Percentiles rank a stretch among this genome's conserved stretches.
These are phyloP conservation scores for Zophobas atratus DNA, from an alignment of 1,140 invertebrate species.

Conservation along the genomic window DNA sequence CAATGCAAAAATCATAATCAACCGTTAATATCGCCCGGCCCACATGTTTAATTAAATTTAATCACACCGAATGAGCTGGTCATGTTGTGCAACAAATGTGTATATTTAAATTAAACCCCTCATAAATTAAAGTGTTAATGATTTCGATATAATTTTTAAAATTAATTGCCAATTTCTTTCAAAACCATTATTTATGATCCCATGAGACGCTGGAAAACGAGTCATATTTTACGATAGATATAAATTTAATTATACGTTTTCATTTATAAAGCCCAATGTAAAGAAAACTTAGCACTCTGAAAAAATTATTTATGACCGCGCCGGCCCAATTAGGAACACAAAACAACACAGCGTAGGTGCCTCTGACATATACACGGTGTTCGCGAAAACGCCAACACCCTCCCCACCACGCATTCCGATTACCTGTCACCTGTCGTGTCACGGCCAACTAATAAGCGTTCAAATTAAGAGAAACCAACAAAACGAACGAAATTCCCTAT, in stretches of 20 bases:
- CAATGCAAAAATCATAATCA: slow-evolving; percentile 12
- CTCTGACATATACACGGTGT: slow-evolving; percentile 5
- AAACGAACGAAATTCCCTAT: slow-evolving; percentile 50
- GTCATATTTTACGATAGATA: slow-evolving; percentile 11
- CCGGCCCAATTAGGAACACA: not conserved
- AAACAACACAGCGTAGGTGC: not conserved
- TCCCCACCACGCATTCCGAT: no score
- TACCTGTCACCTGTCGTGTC: not conserved
- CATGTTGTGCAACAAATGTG: slow-evolving; percentile 5
- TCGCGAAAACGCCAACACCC: slow-evolving; percentile 1
- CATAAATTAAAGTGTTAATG: slow-evolving; percentile 17
- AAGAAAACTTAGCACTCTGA: not conserved
- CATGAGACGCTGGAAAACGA: not conserved
- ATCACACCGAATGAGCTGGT: not conserved
- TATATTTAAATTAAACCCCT: slow-evolving; percentile 12
- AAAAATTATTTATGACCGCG: not conserved
- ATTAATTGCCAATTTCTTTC: slow-evolving; percentile 31
- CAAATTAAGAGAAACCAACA: slow-evolving; percentile 42
- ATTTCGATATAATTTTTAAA: slow-evolving; percentile 24
- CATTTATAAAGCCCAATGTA: slow-evolving; percentile 10
- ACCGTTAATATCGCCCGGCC: slow-evolving; percentile 1
- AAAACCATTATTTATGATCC: not conserved
- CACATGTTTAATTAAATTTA: slow-evolving; percentile 14
- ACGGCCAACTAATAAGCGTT: slow-evolving; percentile 17
- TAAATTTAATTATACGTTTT: slow-evolving; percentile 12